phyloP scores from a whole-genome alignment of 1,140 invertebrate genomes.

The Tachypleus tridentatus region DNA sequence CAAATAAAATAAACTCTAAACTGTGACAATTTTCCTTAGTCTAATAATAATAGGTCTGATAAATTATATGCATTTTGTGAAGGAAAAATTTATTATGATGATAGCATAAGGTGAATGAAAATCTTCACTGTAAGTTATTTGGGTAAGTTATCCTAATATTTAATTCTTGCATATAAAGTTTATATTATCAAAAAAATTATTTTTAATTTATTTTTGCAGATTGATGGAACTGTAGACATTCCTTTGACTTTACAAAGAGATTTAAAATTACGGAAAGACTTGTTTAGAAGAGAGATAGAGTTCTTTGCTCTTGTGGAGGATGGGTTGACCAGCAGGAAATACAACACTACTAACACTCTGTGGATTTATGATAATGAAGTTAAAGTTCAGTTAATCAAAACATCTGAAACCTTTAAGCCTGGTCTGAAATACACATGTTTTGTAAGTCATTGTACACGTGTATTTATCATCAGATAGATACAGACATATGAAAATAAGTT shows the following conservation, averaged over 20 bases:
- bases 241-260: slow-evolving; percentile 24
- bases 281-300: slow-evolving; percentile 49
- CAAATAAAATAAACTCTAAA: no score
- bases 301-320: slow-evolving; percentile 70
- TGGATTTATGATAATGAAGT: slow-evolving; percentile 67
- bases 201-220: slow-evolving; percentile 6
- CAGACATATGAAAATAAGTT: no score
- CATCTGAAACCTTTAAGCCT: slow-evolving; percentile 73
- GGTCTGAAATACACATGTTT: slow-evolving; percentile 67
- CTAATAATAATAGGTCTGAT: no score
- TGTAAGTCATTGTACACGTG: slow-evolving; percentile 41
- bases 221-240: slow-evolving; percentile 26
- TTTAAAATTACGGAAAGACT: slow-evolving; percentile 22
- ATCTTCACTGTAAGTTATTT: no score
- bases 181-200: background rate
- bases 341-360: slow-evolving; percentile 60
- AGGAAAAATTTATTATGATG: no score
- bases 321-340: slow-evolving; percentile 58
- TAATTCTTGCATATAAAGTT: no score
- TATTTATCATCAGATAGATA: no score
- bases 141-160: no score
- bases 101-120: no score
- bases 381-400: slow-evolving; percentile 65
- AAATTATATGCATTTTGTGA: no score
- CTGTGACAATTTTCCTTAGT: no score